Conservation (phyloP, 2,888 invertebrate genomes). For the Gisinianus flammeolus region DNA sequence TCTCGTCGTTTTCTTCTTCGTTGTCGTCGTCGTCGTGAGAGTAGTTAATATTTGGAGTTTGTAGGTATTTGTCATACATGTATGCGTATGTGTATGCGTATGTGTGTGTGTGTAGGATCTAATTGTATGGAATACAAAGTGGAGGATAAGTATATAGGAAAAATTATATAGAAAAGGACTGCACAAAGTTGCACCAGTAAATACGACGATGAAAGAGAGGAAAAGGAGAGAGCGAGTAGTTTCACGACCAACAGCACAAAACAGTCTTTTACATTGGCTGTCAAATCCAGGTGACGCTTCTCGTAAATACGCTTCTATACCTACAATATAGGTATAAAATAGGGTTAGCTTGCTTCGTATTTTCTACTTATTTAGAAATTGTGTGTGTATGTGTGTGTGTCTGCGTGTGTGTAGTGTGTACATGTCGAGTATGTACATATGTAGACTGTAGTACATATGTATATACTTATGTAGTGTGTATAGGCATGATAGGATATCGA, state of each 20-base stretch:
- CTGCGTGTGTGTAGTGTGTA: not conserved
- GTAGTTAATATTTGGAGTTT: no score
- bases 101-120: not conserved
- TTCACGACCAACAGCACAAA: constrained; percentile 35
- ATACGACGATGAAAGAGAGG: not conserved
- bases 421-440: not conserved
- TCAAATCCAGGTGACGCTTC: constrained; percentile 52
- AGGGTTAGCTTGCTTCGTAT: not conserved
- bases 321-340: not conserved
- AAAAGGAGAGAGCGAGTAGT: constrained; percentile 26
- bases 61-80: not conserved
- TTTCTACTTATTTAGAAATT: not conserved
- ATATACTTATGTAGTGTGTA: not conserved
- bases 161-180: not conserved
- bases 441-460: not conserved
- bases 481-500: not conserved
- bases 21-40: no score
- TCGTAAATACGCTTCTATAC: constrained; percentile 24
- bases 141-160: not conserved
- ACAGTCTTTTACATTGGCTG: constrained; percentile 43
- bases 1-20: no score
- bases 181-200: constrained; percentile 3
- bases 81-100: not conserved
- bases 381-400: not conserved
- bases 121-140: not conserved